A percentile compares a stretch with the other conserved stretches of the same genome.
These are phyloP conservation scores for Aplysia californica DNA, from an alignment of 1,140 invertebrate species.

Conservation along the genomic window DNA sequence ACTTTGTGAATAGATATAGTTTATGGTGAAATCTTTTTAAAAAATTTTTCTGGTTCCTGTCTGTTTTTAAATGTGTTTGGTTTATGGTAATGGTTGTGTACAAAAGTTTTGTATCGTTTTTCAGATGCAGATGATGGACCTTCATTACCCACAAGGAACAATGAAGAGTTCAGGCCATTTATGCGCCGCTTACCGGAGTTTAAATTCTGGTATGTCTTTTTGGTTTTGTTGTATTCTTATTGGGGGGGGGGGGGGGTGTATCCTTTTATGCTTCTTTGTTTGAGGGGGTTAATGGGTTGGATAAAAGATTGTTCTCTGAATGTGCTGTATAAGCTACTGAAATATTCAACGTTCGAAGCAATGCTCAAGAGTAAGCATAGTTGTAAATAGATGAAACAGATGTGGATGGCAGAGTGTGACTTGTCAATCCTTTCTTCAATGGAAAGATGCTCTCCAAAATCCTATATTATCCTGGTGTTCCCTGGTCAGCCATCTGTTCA, in stretches of 20 bases:
- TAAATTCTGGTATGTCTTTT: conserved; percentile 89
- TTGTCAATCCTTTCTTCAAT: too few species aligned
- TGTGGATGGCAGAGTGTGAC: too few species aligned
- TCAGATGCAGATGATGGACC: conserved; percentile 76
- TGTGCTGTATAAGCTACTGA: background rate
- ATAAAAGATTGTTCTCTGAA: background rate
- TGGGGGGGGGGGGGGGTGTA: background rate
- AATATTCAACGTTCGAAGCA: background rate
- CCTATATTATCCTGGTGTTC: too few species aligned
- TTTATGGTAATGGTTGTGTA: background rate
- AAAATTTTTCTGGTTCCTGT: too few species aligned
- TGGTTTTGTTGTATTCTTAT: background rate
- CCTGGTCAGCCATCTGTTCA: too few species aligned
- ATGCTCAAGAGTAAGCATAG: background rate
- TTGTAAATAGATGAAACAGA: background rate
- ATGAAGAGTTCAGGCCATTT: conserved; percentile 98
- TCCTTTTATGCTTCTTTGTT: background rate
- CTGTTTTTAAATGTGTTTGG: background rate
- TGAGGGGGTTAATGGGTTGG: too few species aligned
- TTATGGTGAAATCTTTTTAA: too few species aligned
- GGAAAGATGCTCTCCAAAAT: too few species aligned
- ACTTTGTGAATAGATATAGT: too few species aligned
- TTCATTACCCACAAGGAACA: conserved; percentile 91
- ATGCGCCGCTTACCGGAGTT: conserved; percentile 98
- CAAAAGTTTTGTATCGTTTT: conserved; percentile 1